phyloP scores from a whole-genome alignment of 1,140 invertebrate genomes.

The Cardiocondyla obscurior region DNA sequence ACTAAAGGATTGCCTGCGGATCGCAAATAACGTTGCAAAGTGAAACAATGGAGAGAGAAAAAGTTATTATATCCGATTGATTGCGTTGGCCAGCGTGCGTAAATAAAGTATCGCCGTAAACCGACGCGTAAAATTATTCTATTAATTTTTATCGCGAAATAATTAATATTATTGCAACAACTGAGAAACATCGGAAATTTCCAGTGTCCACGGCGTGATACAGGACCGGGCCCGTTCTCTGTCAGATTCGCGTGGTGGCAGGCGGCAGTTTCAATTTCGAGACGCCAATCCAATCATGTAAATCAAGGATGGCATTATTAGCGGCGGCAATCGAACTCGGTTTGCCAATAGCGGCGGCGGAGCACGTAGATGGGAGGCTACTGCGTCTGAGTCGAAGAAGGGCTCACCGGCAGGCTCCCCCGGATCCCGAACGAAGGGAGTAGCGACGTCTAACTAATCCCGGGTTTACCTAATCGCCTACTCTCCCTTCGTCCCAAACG shows the following conservation, averaged over 20 bases:
- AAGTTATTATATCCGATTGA: not conserved
- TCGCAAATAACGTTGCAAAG: conserved; percentile 10
- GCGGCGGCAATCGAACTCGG: conserved; percentile 80
- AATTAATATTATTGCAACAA: not conserved
- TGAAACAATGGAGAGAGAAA: conserved; percentile 2
- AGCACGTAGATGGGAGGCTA: conserved; percentile 48
- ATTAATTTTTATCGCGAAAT: not conserved
- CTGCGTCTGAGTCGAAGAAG: conserved; percentile 53
- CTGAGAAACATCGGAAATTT: conserved; percentile 47
- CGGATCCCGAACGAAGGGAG: conserved; percentile 71
- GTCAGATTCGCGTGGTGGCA: not conserved
- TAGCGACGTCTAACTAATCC: conserved; percentile 81
- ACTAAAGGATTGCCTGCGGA: not conserved
- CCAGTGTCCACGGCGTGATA: conserved; percentile 63
- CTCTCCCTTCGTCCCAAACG: conserved; percentile 71
- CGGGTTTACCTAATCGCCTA: conserved; percentile 83
- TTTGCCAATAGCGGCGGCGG: conserved; percentile 55
- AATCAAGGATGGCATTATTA: conserved; percentile 83
- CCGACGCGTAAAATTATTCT: not conserved
- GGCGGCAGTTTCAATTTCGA: conserved; percentile 82
- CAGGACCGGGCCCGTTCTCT: conserved; percentile 24
- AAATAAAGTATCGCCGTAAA: not conserved
- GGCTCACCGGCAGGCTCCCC: conserved; percentile 9
- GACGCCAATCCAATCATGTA: conserved; percentile 84
- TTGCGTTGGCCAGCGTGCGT: not conserved